These are phyloP conservation scores for Ormyrus labotus DNA, from an alignment of 2,888 invertebrate genomes.

Conservation along the genomic window DNA sequence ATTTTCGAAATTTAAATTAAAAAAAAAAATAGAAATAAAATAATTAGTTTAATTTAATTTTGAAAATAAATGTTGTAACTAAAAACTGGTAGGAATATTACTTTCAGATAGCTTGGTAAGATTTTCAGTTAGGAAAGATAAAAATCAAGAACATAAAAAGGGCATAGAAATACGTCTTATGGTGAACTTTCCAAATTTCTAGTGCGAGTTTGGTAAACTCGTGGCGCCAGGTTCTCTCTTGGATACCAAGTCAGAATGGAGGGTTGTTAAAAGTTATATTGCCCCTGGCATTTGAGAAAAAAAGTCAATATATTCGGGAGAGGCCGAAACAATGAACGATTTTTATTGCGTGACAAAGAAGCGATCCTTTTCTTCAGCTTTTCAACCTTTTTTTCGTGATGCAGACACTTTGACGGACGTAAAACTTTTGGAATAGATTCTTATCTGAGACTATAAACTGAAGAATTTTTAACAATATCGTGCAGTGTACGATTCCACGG, in stretches of 20 bases:
- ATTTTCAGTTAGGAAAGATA: slow-evolving; percentile 64
- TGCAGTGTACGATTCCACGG: too few species aligned
- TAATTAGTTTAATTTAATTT: too few species aligned
- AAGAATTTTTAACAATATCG: too few species aligned
- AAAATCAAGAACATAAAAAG: slow-evolving; percentile 41
- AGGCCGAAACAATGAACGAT: slow-evolving; percentile 71
- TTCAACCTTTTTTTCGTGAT: not conserved
- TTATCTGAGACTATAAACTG: not conserved
- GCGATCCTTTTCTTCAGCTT: slow-evolving; percentile 24
- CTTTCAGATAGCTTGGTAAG: too few species aligned
- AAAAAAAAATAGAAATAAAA: too few species aligned
- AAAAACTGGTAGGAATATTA: too few species aligned
- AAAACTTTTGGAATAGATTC: slow-evolving; percentile 43
- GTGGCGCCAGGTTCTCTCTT: slow-evolving; percentile 65
- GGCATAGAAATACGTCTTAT: not conserved
- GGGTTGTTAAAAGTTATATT: slow-evolving; percentile 72
- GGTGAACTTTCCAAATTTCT: too few species aligned
- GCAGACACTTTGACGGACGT: slow-evolving; percentile 23
- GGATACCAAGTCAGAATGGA: slow-evolving; percentile 65
- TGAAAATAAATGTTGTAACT: too few species aligned
- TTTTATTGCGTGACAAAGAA: slow-evolving; percentile 67
- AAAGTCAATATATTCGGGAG: slow-evolving; percentile 55
- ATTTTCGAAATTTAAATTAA: slow-evolving; percentile 64
- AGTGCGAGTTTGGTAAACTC: slow-evolving; percentile 51
- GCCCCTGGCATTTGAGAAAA: slow-evolving; percentile 56